phyloP scores from a whole-genome alignment of 2,888 invertebrate genomes.

The Acanthococcus lagerstroemiae region DNA sequence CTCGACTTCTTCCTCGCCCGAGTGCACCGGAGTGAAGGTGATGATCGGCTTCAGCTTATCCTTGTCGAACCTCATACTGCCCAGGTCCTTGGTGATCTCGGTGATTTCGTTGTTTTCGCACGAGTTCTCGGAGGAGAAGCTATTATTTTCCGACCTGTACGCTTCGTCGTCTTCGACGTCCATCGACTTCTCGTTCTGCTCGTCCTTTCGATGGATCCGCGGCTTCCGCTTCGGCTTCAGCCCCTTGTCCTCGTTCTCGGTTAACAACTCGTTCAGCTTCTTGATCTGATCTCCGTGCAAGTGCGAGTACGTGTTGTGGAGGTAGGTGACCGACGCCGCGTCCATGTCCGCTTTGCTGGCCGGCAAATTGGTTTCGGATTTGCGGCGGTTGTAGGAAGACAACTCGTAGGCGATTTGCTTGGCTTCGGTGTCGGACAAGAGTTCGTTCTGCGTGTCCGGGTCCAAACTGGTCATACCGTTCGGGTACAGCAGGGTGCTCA shows the following conservation, averaged over 20 bases:
- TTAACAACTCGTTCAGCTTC: conserved; percentile 9
- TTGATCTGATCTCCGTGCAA: conserved; percentile 7
- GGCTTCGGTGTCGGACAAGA: neutral
- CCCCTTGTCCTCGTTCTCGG: conserved; percentile 1
- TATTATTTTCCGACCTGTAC: neutral
- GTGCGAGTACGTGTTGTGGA: conserved; percentile 12
- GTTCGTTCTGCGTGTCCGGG: conserved; percentile 5
- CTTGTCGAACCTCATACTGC: neutral
- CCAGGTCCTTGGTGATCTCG: conserved; percentile 6
- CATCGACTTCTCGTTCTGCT: conserved; percentile 9
- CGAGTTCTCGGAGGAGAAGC: neutral
- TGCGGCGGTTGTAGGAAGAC: neutral
- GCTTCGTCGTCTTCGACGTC: conserved; percentile 1
- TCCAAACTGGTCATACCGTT: conserved; percentile 4
- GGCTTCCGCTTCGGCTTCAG: conserved; percentile 6
- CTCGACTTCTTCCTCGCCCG: conserved; percentile 2
- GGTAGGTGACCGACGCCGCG: conserved; percentile 11
- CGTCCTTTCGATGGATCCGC: conserved; percentile 8
- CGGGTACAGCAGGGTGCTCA: neutral
- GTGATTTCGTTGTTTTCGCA: conserved; percentile 8
- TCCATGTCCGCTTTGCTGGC: neutral
- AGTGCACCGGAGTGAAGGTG: conserved; percentile 16
- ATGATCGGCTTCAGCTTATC: conserved; percentile 13
- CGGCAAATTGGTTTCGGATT: neutral
- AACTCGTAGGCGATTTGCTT: neutral